Base-by-base conservation (phyloP, 2,113 vertebrate species). In the Pipa parva region DNA sequence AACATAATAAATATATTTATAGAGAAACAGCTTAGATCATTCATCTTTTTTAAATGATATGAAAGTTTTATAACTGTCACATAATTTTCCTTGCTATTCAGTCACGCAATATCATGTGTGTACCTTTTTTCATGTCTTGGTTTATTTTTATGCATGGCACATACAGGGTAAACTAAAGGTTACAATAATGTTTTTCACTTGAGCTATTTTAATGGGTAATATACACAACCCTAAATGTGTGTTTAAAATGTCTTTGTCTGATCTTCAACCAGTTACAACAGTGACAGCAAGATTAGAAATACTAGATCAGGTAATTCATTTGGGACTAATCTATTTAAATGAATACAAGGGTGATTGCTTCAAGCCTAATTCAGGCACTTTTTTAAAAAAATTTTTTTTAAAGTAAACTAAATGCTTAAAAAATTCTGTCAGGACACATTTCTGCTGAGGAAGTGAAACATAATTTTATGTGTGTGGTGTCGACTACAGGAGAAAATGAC, bases 121-220 rank as follows among this genome's bases (percentile, higher is more conserved):
- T n/a, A n/a, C n/a, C n/a, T n/a, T n/a, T n/a, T n/a, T n/a, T n/a
- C n/a, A n/a, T n/a, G n/a, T n/a, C n/a, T n/a, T n/a, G n/a, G n/a
- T n/a, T n/a, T n/a, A n/a, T n/a, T n/a, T 49, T 48, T 60, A 60
- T 60, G 57, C 57, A 60, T 7, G 17, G 57, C 65, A 52, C 56
- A 69, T 24, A 45, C 21, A 51, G 64, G 64, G 64, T 68, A 69
- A 69, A 69, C 10, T 18, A 69, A 50, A 69, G 65, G 56, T 69
- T 69, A 60, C 65, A 24, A 22, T 59, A 51, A 69, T 50, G 64
- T 9, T 60, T 69, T 27, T 59, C 65, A 68, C 64, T 52, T 69
- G 46, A 60, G 36, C 50, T 69, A 60, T 69, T 69, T 69, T 69
- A 67, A 27, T 36, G 33, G 54, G 42, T 49, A 58, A 67, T 59